phyloP scores from a whole-genome alignment of 1,140 invertebrate genomes.

The Steinernema khuongi region DNA sequence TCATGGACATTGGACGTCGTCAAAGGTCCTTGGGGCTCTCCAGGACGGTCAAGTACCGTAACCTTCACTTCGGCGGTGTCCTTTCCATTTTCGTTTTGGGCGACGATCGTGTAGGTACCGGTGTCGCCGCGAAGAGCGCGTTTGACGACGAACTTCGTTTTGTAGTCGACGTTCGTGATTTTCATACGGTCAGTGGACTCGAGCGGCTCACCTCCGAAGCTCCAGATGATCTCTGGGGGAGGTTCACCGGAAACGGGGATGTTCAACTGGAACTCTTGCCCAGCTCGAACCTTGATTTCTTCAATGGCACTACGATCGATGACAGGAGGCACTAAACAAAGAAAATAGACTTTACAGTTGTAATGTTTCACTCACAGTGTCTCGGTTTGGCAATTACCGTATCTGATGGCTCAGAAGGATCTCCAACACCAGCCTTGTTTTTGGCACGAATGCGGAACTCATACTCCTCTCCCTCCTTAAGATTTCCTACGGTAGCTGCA shows the following conservation, averaged over 20 bases:
- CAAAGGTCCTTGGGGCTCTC: slow-evolving; percentile 61
- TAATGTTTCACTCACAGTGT: slow-evolving; percentile 65
- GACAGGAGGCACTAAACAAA: slow-evolving; percentile 74
- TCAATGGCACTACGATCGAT: slow-evolving; percentile 87
- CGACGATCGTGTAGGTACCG: slow-evolving; percentile 79
- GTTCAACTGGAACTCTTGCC: slow-evolving; percentile 84
- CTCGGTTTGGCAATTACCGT: slow-evolving; percentile 76
- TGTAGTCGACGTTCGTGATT: slow-evolving; percentile 76
- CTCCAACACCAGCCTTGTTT: slow-evolving; percentile 85
- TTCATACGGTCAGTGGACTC: slow-evolving; percentile 76
- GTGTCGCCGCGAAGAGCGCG: slow-evolving; percentile 82
- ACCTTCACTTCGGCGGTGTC: slow-evolving; percentile 81
- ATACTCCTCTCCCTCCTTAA: slow-evolving; percentile 82
- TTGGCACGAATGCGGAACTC: slow-evolving; percentile 83
- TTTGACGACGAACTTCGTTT: slow-evolving; percentile 76
- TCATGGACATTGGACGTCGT: slow-evolving; percentile 61
- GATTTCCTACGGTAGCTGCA: slow-evolving; percentile 75
- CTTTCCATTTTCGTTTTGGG: slow-evolving; percentile 82
- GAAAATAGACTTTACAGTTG: slow-evolving; percentile 18
- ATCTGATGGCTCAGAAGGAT: slow-evolving; percentile 71
- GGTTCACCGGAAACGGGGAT: slow-evolving; percentile 90
- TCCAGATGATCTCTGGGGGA: slow-evolving; percentile 85
- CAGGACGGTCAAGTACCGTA: slow-evolving; percentile 70
- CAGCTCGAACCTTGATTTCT: slow-evolving; percentile 81
- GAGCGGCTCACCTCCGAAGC: slow-evolving; percentile 73